Evolutionary conservation across 92 coral and sea anemone genomes (phyloP).

Genomic region (Paragorgia papillata): DNA sequence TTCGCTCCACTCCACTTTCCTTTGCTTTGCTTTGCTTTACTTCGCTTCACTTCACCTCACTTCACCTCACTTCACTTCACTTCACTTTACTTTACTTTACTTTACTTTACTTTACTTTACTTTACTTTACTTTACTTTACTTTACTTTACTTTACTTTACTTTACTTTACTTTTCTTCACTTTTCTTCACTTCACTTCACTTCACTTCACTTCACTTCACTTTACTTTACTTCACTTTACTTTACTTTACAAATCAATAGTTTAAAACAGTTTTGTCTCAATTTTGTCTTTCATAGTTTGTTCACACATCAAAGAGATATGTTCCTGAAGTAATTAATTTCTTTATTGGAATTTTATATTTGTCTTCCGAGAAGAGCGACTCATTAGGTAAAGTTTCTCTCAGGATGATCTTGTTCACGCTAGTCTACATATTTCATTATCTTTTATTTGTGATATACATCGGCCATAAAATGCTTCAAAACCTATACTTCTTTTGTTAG

Average conservation of each 20-base stretch:
- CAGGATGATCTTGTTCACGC: constrained; percentile 2
- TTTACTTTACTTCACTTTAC: neutral
- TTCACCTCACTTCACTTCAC: neutral
- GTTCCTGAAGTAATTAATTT: constrained; percentile 89
- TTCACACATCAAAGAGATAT: constrained; percentile 76
- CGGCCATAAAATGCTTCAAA: no score
- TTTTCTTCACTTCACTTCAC: neutral
- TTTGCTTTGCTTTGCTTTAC: neutral
- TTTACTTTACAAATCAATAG: neutral
- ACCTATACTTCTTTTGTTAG: neutral
- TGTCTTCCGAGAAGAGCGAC: constrained; percentile 76
- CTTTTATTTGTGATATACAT: neutral
- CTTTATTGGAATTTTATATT: constrained; percentile 72
- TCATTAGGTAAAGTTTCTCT: constrained; percentile 26
- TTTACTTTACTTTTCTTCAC: neutral
- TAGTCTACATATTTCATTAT: neutral
- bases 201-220: neutral
- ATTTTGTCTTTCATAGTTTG: constrained; percentile 57
- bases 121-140: neutral
- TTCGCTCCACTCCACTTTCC: no score
- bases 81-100: neutral
- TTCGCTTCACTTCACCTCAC: neutral
- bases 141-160: neutral
- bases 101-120: neutral
- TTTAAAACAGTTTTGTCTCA: neutral